Percentiles rank a stretch among this genome's conserved stretches.
phyloP scores from a whole-genome alignment of 2,797 vertebrate species.

The Sebastes minor region DNA sequence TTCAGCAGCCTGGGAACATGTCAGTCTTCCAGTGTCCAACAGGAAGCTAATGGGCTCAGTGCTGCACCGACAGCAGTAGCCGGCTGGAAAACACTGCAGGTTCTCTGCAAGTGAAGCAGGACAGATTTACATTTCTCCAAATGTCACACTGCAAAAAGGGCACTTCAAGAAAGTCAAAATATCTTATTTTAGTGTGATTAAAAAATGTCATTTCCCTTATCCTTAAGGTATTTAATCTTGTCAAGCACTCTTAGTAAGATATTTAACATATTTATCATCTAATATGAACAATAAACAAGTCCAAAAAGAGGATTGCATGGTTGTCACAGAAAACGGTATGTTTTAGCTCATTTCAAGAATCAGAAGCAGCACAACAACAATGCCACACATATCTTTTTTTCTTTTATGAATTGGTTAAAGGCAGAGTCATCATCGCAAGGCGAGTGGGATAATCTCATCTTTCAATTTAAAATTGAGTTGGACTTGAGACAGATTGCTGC shows the following conservation, averaged over 20 bases:
- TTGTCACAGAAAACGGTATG: too few relatives aligned
- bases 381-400: too few relatives aligned
- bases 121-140: background rate
- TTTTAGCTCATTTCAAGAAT: too few relatives aligned
- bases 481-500: background rate
- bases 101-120: background rate
- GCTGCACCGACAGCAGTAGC: slow-evolving; percentile 9
- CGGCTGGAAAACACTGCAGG: background rate
- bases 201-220: background rate
- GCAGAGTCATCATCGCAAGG: too few relatives aligned
- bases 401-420: background rate
- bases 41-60: slow-evolving; percentile 34
- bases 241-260: too few relatives aligned
- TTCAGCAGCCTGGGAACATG: slow-evolving; percentile 43
- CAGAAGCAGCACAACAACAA: too few relatives aligned
- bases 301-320: too few relatives aligned
- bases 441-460: background rate
- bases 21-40: slow-evolving; percentile 37
- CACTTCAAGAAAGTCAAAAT: background rate
- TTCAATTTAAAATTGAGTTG: background rate
- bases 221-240: too few relatives aligned
- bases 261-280: too few relatives aligned
- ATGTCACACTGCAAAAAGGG: background rate
- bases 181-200: background rate
- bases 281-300: too few relatives aligned